Percentiles rank a stretch among this genome's conserved stretches.
Conservation (phyloP, 37 sponge, comb jelly and placozoan genomes). For the Ianthella basta region DNA sequence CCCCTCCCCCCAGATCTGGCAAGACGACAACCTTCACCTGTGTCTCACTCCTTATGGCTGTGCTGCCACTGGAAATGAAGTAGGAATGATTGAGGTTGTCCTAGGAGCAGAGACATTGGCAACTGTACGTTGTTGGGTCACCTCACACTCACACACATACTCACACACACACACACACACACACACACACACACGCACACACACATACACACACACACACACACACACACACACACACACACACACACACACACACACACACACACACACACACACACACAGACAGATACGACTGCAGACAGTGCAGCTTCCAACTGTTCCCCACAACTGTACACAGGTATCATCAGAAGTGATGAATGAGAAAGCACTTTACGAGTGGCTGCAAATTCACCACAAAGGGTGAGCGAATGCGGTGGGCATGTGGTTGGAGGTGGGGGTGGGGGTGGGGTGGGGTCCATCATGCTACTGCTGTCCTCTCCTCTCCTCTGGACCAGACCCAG, state of each 20-base stretch:
- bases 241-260: constrained; percentile 42
- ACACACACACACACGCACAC: constrained; percentile 40
- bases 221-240: constrained; percentile 31
- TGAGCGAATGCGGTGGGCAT: background rate
- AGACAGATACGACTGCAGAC: constrained; percentile 40
- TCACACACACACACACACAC: constrained; percentile 34
- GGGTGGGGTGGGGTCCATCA: background rate
- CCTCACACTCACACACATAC: constrained; percentile 6
- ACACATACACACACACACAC: constrained; percentile 35
- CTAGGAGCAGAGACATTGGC: constrained; percentile 68
- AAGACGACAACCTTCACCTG: constrained; percentile 77
- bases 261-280: constrained; percentile 19
- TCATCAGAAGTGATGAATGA: constrained; percentile 61
- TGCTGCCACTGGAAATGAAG: constrained; percentile 70
- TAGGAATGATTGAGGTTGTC: constrained; percentile 92
- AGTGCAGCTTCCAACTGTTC: too few species aligned
- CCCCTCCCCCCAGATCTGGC: constrained; percentile 57
- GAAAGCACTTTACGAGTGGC: constrained; percentile 66
- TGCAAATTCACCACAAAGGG: constrained; percentile 69
- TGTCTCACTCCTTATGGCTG: constrained; percentile 89
- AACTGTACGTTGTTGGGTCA: constrained; percentile 21
- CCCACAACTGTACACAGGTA: background rate
- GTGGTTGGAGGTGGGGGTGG: background rate
- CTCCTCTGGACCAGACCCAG: constrained; percentile 44
- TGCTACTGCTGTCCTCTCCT: too few species aligned